Evolutionary conservation across 2,888 invertebrate genomes (phyloP).

Genomic region (Yponomeuta cagnagella): DNA sequence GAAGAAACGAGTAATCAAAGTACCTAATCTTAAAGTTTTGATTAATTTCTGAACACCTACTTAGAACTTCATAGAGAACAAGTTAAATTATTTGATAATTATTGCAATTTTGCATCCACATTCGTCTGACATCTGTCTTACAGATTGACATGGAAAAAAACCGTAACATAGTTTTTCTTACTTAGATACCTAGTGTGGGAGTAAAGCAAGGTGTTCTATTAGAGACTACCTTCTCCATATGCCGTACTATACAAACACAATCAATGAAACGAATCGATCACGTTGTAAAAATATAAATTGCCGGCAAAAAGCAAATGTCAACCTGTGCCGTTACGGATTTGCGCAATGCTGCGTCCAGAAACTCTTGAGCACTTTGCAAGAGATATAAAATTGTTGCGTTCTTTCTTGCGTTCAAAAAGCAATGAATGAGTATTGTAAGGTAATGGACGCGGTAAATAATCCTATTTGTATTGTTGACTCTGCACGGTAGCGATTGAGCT

Average conservation of each 20-base stretch:
- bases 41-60: no score
- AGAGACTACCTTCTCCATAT: constrained; percentile 30
- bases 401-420: constrained; percentile 33
- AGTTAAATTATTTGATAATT: no score
- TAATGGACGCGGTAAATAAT: constrained; percentile 66
- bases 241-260: constrained; percentile 56
- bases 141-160: no score
- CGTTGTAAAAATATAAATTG: constrained; percentile 24
- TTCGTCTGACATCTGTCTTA: no score
- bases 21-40: no score
- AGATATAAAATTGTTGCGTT: constrained; percentile 35
- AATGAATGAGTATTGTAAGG: constrained; percentile 57
- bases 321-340: constrained; percentile 48
- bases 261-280: constrained; percentile 67
- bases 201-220: constrained; percentile 38
- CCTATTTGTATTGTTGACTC: constrained; percentile 56
- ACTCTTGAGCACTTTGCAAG: constrained; percentile 12
- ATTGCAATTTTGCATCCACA: no score
- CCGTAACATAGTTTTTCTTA: no score
- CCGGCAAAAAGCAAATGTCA: constrained; percentile 23
- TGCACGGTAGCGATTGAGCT: constrained; percentile 5
- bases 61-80: no score
- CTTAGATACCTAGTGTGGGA: constrained; percentile 44
- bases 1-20: no score
- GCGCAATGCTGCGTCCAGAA: constrained; percentile 10